These are phyloP conservation scores for Silurus asotus DNA, from an alignment of 2,113 vertebrate genomes.

Conservation along the genomic window DNA sequence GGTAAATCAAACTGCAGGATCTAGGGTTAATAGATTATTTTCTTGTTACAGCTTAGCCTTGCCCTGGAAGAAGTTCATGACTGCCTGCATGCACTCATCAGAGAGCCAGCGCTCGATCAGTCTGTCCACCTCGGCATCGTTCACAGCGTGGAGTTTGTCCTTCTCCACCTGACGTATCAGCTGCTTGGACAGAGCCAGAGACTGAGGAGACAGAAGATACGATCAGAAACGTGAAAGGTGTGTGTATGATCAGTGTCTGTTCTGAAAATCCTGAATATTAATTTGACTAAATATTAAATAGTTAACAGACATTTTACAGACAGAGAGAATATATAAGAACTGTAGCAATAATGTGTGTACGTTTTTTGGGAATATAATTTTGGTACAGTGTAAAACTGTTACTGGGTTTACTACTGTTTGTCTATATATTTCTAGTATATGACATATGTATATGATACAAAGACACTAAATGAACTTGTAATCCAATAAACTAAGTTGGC, in stretches of 20 bases:
- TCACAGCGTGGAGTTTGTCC: constrained; percentile 78
- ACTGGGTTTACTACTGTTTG: too few relatives aligned
- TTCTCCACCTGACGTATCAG: constrained; percentile 78
- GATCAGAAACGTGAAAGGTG: not conserved
- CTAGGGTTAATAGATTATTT: not conserved
- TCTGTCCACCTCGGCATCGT: constrained; percentile 76
- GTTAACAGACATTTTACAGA: not conserved
- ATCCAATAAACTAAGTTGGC: too few relatives aligned
- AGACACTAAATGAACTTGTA: too few relatives aligned
- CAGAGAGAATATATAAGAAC: not conserved
- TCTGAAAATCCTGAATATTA: not conserved
- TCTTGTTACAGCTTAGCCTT: constrained; percentile 77
- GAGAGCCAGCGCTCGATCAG: constrained; percentile 80
- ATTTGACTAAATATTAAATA: not conserved
- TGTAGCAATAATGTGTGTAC: too few relatives aligned
- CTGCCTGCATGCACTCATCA: constrained; percentile 80
- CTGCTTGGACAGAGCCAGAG: constrained; percentile 83
- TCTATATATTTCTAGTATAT: too few relatives aligned
- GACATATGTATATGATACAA: too few relatives aligned
- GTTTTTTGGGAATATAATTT: not conserved
- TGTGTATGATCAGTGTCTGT: not conserved
- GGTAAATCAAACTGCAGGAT: not conserved
- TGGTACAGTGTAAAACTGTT: not conserved
- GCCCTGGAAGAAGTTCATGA: constrained; percentile 81
- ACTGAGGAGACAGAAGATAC: constrained; percentile 62